Percentiles rank a stretch among this genome's conserved stretches.
Conservation (phyloP, 1,140 invertebrate species). For the Drosophila fuyamai region DNA sequence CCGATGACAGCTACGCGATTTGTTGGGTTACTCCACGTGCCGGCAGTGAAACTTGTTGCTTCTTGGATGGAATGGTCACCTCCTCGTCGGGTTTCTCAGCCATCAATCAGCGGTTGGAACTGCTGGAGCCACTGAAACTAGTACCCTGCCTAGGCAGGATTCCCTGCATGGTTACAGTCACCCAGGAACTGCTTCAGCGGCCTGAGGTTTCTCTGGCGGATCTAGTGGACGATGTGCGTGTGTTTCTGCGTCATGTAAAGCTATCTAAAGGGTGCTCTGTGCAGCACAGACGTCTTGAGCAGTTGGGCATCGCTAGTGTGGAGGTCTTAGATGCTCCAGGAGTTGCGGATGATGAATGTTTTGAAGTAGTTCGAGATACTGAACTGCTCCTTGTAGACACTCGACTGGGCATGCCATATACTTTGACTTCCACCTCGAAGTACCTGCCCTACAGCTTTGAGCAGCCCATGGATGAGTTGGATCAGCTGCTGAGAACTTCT, state of each 20-base stretch:
- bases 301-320: conserved; percentile 60
- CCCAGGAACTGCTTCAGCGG: conserved; percentile 27
- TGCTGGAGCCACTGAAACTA: conserved; percentile 12
- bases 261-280: conserved; percentile 48
- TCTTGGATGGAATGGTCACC: conserved; percentile 60
- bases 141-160: neutral
- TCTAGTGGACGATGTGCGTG: conserved; percentile 32
- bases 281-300: conserved; percentile 18
- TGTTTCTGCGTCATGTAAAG: conserved; percentile 49
- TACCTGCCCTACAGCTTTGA: conserved; percentile 51
- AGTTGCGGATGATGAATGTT: conserved; percentile 29
- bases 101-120: conserved; percentile 22
- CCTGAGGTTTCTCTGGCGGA: conserved; percentile 24
- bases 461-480: conserved; percentile 27
- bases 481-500: conserved; percentile 46
- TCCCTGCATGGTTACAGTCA: conserved; percentile 46
- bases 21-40: conserved; percentile 46
- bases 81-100: conserved; percentile 12
- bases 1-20: conserved; percentile 44
- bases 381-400: conserved; percentile 45
- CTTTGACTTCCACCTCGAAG: conserved; percentile 4
- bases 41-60: conserved; percentile 56
- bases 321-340: conserved; percentile 30
- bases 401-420: conserved; percentile 12
- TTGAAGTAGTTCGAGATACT: conserved; percentile 38